A percentile compares a stretch with the other conserved stretches of the same genome.
phyloP scores from a whole-genome alignment of 2,113 vertebrate genomes.

The Machaerirhynchus nigripectus region DNA sequence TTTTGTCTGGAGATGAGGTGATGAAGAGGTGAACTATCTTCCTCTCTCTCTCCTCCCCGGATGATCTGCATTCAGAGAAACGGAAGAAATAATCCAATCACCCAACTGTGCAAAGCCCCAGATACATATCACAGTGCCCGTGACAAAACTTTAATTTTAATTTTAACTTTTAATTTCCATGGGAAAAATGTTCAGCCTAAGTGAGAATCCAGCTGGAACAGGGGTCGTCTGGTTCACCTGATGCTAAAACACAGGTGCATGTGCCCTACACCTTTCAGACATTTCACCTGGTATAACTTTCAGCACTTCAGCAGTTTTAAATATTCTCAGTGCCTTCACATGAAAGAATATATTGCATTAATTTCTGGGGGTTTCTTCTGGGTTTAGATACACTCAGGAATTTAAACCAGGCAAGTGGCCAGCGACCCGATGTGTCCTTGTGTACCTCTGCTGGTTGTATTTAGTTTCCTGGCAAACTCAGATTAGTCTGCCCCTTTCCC shows the following conservation, averaged over 20 bases:
- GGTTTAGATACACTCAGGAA: not conserved
- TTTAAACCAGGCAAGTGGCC: not conserved
- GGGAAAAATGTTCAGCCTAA: not conserved
- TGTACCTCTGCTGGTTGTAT: not conserved
- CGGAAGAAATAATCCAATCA: not conserved
- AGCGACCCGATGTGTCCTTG: rapidly evolving
- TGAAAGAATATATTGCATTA: not conserved
- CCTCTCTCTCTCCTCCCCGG: not conserved
- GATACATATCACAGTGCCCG: not conserved
- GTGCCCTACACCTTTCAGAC: not conserved
- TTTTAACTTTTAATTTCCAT: not conserved
- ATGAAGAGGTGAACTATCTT: not conserved
- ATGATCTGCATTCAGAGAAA: not conserved
- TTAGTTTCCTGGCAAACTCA: not conserved
- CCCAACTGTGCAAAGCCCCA: not conserved
- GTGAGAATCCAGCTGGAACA: not conserved
- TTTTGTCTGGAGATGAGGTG: not conserved
- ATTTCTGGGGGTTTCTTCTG: not conserved
- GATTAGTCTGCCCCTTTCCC: not conserved
- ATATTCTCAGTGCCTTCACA: not conserved
- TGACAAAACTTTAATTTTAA: not conserved
- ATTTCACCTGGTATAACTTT: not conserved
- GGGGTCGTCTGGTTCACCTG: not conserved
- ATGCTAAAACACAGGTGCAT: not conserved
- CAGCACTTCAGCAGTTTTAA: not conserved